phyloP scores from a whole-genome alignment of 2,113 vertebrate genomes.

The Labeo rohita region DNA sequence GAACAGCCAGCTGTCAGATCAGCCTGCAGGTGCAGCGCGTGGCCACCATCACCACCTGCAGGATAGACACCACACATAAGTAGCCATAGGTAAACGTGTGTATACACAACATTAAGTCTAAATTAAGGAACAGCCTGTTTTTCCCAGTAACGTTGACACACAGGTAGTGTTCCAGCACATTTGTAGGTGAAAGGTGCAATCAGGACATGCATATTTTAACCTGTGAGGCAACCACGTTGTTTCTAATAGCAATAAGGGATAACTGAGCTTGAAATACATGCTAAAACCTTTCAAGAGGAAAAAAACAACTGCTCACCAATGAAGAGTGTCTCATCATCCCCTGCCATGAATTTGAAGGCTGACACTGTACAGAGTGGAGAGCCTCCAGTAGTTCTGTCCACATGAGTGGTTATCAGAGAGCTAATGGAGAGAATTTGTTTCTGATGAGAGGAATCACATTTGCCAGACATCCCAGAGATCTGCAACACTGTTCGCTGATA shows the following conservation, averaged over 20 bases:
- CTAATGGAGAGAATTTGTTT: slow-evolving; percentile 18
- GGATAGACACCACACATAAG: slow-evolving; percentile 26
- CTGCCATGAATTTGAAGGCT: slow-evolving; percentile 81
- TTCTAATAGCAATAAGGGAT: slow-evolving; percentile 10
- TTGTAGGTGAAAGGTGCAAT: neutral
- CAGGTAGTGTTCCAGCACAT: neutral
- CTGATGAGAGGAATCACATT: slow-evolving; percentile 57
- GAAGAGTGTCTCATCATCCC: slow-evolving; percentile 72
- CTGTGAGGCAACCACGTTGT: neutral
- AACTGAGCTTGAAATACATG: slow-evolving; percentile 12
- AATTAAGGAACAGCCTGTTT: neutral
- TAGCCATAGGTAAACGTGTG: neutral
- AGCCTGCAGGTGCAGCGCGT: slow-evolving; percentile 75
- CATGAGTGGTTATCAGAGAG: slow-evolving; percentile 31
- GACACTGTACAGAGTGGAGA: slow-evolving; percentile 61
- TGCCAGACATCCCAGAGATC: slow-evolving; percentile 73
- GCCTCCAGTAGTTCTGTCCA: slow-evolving; percentile 48
- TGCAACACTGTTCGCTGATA: slow-evolving; percentile 83
- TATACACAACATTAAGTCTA: neutral
- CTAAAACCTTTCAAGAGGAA: neutral
- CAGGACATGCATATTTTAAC: neutral
- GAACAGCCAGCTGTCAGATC: slow-evolving; percentile 75
- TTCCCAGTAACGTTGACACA: slow-evolving; percentile 1
- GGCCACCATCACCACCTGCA: slow-evolving; percentile 82
- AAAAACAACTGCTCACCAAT: slow-evolving; percentile 73